Evolutionary conservation across 1,140 invertebrate genomes (phyloP).

Genomic region (Dendrolimus kikuchii): DNA sequence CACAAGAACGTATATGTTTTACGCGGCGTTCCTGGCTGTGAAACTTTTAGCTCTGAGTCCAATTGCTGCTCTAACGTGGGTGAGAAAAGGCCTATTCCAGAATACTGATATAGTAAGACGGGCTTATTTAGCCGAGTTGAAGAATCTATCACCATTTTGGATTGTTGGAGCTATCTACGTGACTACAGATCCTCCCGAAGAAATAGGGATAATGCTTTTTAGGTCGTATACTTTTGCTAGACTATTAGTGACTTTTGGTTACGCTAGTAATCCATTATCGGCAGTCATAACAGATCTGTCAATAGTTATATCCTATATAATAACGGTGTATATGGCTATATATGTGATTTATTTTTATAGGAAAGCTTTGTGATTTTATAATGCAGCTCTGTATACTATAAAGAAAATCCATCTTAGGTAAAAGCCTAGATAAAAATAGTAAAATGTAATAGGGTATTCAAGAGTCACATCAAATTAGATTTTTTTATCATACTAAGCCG

Average conservation of each 20-base stretch:
- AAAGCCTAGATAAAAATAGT: too few relatives aligned
- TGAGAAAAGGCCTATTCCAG: slow-evolving; percentile 32
- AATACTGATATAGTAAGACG: slow-evolving; percentile 31
- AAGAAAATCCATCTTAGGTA: too few relatives aligned
- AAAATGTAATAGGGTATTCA: too few relatives aligned
- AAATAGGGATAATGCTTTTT: slow-evolving; percentile 28
- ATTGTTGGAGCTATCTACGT: slow-evolving; percentile 34
- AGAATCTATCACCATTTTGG: slow-evolving; percentile 43
- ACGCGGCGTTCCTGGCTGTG: slow-evolving; percentile 34
- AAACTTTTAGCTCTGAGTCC: slow-evolving; percentile 37
- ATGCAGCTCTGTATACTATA: too few relatives aligned
- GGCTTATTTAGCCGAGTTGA: slow-evolving; percentile 38
- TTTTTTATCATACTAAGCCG: too few relatives aligned
- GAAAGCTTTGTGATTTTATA: slow-evolving; percentile 18
- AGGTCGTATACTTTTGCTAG: slow-evolving; percentile 29
- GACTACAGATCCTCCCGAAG: slow-evolving; percentile 25
- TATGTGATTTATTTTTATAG: slow-evolving; percentile 31
- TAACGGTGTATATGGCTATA: slow-evolving; percentile 35
- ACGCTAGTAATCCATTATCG: slow-evolving; percentile 25
- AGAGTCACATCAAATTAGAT: too few relatives aligned
- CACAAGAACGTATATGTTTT: slow-evolving; percentile 36
- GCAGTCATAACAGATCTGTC: slow-evolving; percentile 27
- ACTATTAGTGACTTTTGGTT: slow-evolving; percentile 27
- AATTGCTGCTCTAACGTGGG: slow-evolving; percentile 33
- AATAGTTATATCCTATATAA: slow-evolving; percentile 30